A percentile compares a stretch with the other conserved stretches of the same genome.
Evolutionary conservation across 2,797 vertebrate species (phyloP).

Genomic region (Pipistrellus pygmaeus): DNA sequence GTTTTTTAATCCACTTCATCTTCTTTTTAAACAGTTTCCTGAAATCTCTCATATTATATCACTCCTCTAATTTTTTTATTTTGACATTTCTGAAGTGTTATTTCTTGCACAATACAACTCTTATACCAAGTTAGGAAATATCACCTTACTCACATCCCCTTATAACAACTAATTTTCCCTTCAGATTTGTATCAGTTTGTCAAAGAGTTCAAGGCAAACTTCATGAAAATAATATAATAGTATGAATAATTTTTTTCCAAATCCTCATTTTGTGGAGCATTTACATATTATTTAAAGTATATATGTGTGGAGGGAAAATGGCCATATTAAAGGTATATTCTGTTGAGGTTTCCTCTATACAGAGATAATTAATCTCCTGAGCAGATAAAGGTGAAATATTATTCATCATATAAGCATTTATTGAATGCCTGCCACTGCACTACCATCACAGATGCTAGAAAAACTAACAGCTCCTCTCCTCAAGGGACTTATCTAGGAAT

Average conservation of each 20-base stretch:
- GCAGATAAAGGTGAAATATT: background rate
- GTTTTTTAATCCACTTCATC: background rate
- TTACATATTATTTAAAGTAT: background rate
- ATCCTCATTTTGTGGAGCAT: background rate
- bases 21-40: background rate
- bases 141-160: background rate
- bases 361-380: background rate
- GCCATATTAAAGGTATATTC: background rate
- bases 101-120: background rate
- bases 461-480: background rate
- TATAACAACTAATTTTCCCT: background rate
- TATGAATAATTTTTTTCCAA: background rate
- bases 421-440: background rate
- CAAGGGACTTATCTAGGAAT: background rate
- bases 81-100: background rate
- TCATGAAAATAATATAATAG: background rate
- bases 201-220: background rate
- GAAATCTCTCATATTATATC: background rate
- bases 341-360: background rate
- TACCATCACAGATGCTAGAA: background rate
- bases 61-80: background rate
- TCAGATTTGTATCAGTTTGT: background rate
- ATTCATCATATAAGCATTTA: background rate
- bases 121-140: background rate
- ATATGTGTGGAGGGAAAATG: background rate